Evolutionary conservation across 2,113 vertebrate species (phyloP), one percentile per base, ranked within the genome.

Genomic region (Apeltes quadracus): DNA sequence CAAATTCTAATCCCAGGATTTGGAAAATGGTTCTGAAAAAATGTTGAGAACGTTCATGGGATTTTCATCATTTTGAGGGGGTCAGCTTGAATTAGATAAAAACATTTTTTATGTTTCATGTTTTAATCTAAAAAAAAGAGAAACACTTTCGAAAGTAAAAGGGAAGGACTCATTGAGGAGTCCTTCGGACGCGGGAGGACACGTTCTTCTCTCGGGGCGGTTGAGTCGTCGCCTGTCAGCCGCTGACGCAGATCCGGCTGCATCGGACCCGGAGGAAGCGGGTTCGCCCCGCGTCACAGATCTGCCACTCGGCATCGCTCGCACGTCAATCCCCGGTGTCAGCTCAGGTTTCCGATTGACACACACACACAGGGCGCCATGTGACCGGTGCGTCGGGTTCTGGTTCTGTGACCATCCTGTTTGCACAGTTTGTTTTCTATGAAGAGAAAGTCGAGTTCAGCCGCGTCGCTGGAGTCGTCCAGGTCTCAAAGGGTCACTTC

Each of bases 261-360:
- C 74, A 36, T 46, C 39, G 85, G 81, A n/a, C 29, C 89, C 56
- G 23, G 65, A 91, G 89, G 73, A 90, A 86, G 84, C 63, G 59
- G 80, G 78, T 79, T 90, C 76, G 23, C 80, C 75, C 78, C 81
- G 63, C 85, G 84, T 90, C 83, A 87, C 72, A 87, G 82, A 87
- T 74, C 84, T 89, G 87, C 85, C 92, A 89, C 81, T 90, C 84
- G 76, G 66, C 70, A 82, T 91, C 13, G 69, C 78, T 23, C 70
- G 82, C 85, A 84, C 61, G 84, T 81, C 72, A n/a, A 32, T 72
- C 90, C 61, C 75, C 77, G 65, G 23, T 69, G 76, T 88, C 69
- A 70, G 54, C 61, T 58, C 58, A 22, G 75, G 67, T 65, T 69
- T 69, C 68, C 72, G 79, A 59, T 57, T 46, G 51, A 88, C 62